These are phyloP conservation scores for Triops cancriformis DNA, from an alignment of 1,140 invertebrate genomes.

Conservation along the genomic window DNA sequence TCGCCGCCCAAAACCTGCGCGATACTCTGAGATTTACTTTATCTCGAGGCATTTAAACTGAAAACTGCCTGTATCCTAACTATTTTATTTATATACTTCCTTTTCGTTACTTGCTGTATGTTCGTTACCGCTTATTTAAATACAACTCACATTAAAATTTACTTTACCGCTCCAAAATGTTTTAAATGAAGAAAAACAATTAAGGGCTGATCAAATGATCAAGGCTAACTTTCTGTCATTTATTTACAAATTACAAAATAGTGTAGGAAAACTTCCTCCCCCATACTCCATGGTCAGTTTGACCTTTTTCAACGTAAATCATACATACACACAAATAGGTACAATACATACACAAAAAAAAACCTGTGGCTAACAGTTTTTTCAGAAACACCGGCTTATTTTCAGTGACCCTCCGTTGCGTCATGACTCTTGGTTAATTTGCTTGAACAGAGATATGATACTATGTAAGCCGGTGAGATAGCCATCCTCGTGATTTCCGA, in stretches of 20 bases:
- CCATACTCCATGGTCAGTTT: too few relatives aligned
- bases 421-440: slow-evolving; percentile 24
- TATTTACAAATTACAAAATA: too few relatives aligned
- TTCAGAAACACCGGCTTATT: background rate
- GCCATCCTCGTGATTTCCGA: slow-evolving; percentile 98
- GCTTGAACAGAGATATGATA: slow-evolving; percentile 74
- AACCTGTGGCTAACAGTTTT: background rate
- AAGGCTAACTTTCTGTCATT: too few relatives aligned
- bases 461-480: slow-evolving; percentile 92
- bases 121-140: background rate
- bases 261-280: too few relatives aligned
- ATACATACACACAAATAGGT: too few relatives aligned
- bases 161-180: background rate
- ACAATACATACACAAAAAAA: background rate
- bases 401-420: background rate
- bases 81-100: background rate
- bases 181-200: too few relatives aligned
- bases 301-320: too few relatives aligned
- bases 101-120: background rate
- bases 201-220: too few relatives aligned
- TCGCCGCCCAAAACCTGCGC: background rate
- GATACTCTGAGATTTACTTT: background rate
- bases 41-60: background rate
- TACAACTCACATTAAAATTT: background rate
- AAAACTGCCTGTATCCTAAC: background rate